Base-by-base conservation (phyloP, 2,888 invertebrate species). In the Vesta saturnalis region DNA sequence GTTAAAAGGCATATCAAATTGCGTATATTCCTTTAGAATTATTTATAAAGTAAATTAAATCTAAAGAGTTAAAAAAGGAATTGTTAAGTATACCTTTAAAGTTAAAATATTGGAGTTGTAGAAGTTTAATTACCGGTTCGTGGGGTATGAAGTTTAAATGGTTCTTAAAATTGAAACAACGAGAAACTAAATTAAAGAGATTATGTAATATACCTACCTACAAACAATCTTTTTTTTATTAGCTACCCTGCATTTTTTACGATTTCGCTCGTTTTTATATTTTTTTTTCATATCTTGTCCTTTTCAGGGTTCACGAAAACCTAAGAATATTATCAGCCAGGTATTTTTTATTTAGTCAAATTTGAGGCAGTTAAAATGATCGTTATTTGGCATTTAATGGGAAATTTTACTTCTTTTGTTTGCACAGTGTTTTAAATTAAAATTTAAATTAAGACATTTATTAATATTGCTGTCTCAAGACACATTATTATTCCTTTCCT, bases 131-230 rank as follows among this genome's bases (percentile, higher is more conserved):
- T 18, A 52, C 18, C 18, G n/a, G 12, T 19, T 52, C 52, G 12
- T n/a, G 21, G n/a, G n/a, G 52, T n/a, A 19, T 19, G 21, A 52
- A 52, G 16, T 52, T 52, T 52, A 52, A 52, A 52, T 52, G 19
- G 21, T 21, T 18, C 52, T 49, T 49, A 49, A 49, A 49, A 52
- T 52, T 52, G n/a, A 52, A 52, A 21, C 52, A 52, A 52, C n/a
- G 21, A 52, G 21, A 52, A 52, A 52, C 47, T 19, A 52, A 52
- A 52, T 52, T 52, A 21, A 12, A 19, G n/a, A 12, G 19, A 52
- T 52, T 52, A 52, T 19, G 47, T 49, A 39, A 39, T 39, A 39
- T 39, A 39, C 39, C 39, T 39, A 39, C 39, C 39, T 18, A 18
- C 16, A 18, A 49, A 49, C 15, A 49, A 49, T 8, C 18, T 18